These are phyloP conservation scores for Tauraco hartlaubi DNA, from an alignment of 2,797 vertebrate species.

Conservation along the genomic window DNA sequence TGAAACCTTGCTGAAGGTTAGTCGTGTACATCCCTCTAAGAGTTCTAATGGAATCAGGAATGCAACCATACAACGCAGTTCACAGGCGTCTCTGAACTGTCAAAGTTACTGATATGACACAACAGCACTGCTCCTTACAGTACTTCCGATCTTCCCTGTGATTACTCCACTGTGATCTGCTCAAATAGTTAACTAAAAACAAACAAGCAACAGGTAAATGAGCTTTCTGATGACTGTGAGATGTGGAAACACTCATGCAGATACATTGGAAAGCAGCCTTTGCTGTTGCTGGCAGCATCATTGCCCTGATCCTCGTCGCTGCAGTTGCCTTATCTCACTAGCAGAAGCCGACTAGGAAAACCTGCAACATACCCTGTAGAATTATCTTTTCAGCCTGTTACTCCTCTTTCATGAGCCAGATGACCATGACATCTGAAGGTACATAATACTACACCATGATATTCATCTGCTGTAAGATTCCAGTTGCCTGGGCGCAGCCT, in stretches of 20 bases:
- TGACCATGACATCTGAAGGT: background rate
- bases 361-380: background rate
- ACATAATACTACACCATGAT: background rate
- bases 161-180: background rate
- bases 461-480: background rate
- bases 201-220: background rate
- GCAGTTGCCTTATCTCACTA: background rate
- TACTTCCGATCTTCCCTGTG: background rate
- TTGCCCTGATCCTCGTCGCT: background rate
- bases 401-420: background rate
- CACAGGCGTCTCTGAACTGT: background rate
- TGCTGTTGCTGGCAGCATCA: background rate
- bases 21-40: accelerated
- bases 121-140: background rate
- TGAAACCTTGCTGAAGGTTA: background rate
- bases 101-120: background rate
- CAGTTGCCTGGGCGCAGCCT: background rate
- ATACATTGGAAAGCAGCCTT: background rate
- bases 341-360: background rate
- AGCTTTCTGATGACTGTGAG: background rate
- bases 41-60: background rate
- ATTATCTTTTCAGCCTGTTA: background rate
- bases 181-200: background rate
- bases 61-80: background rate
- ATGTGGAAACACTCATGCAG: background rate